These are phyloP conservation scores for Serripes groenlandicus DNA, from an alignment of 2,888 invertebrate genomes.

Conservation along the genomic window DNA sequence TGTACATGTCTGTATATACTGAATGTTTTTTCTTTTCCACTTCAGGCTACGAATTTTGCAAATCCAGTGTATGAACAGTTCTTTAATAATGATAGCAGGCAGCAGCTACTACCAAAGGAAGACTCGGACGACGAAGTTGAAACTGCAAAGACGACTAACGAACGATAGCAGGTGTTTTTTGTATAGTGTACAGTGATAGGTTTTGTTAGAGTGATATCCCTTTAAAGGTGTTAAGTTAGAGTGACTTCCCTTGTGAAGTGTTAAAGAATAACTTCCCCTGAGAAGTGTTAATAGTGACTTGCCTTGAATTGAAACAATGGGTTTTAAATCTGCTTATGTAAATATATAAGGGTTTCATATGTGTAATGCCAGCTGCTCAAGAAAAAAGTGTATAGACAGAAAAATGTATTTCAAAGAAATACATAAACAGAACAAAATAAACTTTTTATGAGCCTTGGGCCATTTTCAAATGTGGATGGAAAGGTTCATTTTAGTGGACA, in stretches of 20 bases:
- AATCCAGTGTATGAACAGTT: constrained; percentile 97
- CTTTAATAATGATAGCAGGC: constrained; percentile 52
- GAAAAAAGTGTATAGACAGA: not conserved
- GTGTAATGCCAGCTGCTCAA: not conserved
- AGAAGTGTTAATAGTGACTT: not conserved
- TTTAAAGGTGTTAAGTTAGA: not conserved
- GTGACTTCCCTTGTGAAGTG: constrained; percentile 21
- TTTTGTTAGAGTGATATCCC: not conserved
- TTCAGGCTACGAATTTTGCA: constrained; percentile 93
- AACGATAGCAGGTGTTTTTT: not conserved
- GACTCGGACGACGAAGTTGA: constrained; percentile 50
- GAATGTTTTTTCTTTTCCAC: constrained; percentile 39
- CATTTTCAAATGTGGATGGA: too few relatives aligned
- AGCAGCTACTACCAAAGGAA: constrained; percentile 46
- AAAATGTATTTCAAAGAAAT: not conserved
- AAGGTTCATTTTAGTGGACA: too few relatives aligned
- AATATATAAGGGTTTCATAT: not conserved
- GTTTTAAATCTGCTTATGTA: not conserved
- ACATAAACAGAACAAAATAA: too few relatives aligned
- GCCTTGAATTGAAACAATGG: not conserved
- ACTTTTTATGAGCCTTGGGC: too few relatives aligned
- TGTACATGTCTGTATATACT: not conserved
- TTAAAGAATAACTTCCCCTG: not conserved
- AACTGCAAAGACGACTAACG: not conserved
- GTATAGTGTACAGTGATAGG: not conserved